phyloP scores from a whole-genome alignment of 1,140 invertebrate genomes.

The Mamestra configurata region DNA sequence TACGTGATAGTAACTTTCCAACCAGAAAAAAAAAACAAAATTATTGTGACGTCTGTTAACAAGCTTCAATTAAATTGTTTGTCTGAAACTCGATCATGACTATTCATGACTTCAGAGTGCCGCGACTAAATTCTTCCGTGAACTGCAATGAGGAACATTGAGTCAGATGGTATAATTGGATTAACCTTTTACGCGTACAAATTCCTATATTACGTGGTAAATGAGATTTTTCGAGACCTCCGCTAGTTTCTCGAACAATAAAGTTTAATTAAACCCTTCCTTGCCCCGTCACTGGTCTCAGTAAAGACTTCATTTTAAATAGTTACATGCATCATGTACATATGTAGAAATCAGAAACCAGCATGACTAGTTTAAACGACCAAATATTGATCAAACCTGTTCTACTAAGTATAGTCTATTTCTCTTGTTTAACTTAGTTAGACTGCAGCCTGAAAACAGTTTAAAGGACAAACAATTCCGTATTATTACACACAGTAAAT shows the following conservation, averaged over 20 bases:
- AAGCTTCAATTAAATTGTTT: slow-evolving; percentile 52
- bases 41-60: neutral
- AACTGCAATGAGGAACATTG: slow-evolving; percentile 68
- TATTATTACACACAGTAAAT: no score
- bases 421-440: no score
- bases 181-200: slow-evolving; percentile 61
- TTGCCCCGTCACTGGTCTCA: neutral
- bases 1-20: slow-evolving; percentile 7
- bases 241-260: slow-evolving; percentile 26
- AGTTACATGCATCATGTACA: neutral
- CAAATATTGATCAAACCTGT: neutral
- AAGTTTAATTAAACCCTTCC: slow-evolving; percentile 23
- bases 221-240: slow-evolving; percentile 20
- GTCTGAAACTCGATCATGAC: slow-evolving; percentile 55
- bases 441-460: no score
- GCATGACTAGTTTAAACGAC: neutral
- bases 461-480: no score
- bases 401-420: neutral
- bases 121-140: slow-evolving; percentile 66
- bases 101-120: slow-evolving; percentile 29
- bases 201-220: slow-evolving; percentile 48
- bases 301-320: neutral
- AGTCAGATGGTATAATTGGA: slow-evolving; percentile 75
- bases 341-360: no score
- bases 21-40: neutral